phyloP scores from a whole-genome alignment of 2,113 vertebrate species.

The Phalacrocorax carbo region DNA sequence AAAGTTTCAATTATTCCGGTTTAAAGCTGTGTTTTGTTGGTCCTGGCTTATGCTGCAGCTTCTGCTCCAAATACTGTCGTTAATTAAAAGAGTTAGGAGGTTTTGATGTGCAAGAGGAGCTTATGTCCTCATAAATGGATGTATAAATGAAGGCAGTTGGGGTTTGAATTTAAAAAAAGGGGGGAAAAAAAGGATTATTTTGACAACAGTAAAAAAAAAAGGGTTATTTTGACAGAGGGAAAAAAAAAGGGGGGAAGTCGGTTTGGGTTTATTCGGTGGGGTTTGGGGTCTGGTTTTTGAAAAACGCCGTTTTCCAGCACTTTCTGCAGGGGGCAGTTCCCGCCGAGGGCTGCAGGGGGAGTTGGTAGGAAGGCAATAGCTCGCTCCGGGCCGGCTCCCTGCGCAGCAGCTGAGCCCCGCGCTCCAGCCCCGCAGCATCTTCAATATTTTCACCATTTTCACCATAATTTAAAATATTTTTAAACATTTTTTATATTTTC shows the following conservation, averaged over 20 bases:
- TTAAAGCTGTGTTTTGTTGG: neutral
- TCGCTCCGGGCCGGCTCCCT: too few relatives aligned
- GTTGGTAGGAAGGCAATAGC: neutral
- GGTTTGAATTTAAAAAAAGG: neutral
- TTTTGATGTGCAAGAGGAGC: neutral
- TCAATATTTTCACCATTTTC: neutral
- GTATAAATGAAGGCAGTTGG: neutral
- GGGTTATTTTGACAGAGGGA: neutral
- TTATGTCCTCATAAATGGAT: neutral
- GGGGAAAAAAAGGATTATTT: neutral
- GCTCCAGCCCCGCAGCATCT: neutral
- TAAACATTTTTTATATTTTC: neutral
- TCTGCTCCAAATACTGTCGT: neutral
- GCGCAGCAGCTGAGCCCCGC: neutral
- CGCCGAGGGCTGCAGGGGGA: neutral
- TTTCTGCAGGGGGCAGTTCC: neutral
- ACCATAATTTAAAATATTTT: neutral
- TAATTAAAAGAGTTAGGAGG: neutral
- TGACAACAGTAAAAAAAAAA: neutral
- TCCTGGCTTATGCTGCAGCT: neutral
- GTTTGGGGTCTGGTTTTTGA: neutral
- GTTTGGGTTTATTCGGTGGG: neutral
- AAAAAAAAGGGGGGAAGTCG: neutral
- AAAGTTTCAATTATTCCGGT: neutral
- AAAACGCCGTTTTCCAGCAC: neutral